Percentiles rank a stretch among this genome's conserved stretches.
Conservation (phyloP, 2,888 invertebrate genomes). For the Microplitis manilae region DNA sequence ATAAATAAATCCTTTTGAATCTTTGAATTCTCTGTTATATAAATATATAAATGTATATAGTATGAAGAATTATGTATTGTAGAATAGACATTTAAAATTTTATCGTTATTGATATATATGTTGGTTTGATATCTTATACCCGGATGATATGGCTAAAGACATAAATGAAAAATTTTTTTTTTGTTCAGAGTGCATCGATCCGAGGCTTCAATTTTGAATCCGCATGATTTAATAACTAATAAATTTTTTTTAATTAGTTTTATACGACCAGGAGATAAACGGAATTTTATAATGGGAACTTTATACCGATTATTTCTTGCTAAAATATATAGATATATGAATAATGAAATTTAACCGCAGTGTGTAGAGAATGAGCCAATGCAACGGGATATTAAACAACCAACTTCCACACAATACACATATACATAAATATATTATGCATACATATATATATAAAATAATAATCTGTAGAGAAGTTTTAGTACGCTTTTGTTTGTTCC, state of each 20-base stretch:
- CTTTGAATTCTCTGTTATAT: background rate
- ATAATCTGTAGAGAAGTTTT: background rate
- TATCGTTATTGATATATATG: background rate
- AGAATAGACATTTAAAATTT: background rate
- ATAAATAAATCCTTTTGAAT: background rate
- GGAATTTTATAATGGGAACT: no score
- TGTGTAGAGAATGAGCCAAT: background rate
- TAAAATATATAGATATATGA: no score
- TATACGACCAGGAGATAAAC: no score
- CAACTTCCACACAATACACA: background rate
- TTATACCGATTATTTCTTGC: no score
- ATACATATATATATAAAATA: background rate
- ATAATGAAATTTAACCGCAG: no score
- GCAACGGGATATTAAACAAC: background rate
- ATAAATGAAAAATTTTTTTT: no score
- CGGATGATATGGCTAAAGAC: no score
- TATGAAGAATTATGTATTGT: background rate
- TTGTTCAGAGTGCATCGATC: no score
- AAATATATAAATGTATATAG: background rate
- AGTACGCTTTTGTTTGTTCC: background rate
- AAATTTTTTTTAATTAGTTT: no score
- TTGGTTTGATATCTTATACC: background rate
- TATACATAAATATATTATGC: background rate
- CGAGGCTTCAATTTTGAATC: no score
- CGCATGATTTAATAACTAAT: no score